Conservation (phyloP, 2,797 vertebrate genomes). For the Bucorvus abyssinicus region DNA sequence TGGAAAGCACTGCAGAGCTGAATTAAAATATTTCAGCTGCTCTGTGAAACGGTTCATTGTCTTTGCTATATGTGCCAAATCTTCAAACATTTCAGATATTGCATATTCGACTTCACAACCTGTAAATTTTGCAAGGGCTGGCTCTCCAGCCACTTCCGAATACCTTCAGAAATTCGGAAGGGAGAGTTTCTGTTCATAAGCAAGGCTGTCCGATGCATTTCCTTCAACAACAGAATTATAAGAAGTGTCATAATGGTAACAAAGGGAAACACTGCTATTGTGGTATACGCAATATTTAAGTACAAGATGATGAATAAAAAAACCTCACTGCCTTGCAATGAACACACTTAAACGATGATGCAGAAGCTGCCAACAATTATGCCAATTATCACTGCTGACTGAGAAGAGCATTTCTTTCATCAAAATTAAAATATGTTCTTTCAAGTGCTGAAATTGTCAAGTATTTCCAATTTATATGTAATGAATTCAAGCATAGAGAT, state of each 20-base stretch:
- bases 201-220: neutral
- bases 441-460: neutral
- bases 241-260: neutral
- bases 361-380: constrained; percentile 30
- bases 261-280: neutral
- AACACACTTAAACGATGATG: neutral
- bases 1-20: constrained; percentile 59
- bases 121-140: neutral
- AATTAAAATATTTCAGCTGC: constrained; percentile 65
- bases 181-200: neutral
- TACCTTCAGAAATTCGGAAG: neutral
- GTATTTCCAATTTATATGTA: neutral
- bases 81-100: neutral
- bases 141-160: neutral
- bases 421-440: constrained; percentile 25
- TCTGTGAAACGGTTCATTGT: constrained; percentile 40
- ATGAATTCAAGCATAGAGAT: neutral
- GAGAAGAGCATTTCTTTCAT: neutral
- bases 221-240: neutral
- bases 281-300: neutral
- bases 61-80: neutral
- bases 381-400: neutral
- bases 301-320: neutral
- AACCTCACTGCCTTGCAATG: neutral
- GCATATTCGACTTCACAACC: neutral